Evolutionary conservation across 2,888 invertebrate species (phyloP), one percentile per base, ranked within the genome.

Genomic region (Hyposoter didymator): DNA sequence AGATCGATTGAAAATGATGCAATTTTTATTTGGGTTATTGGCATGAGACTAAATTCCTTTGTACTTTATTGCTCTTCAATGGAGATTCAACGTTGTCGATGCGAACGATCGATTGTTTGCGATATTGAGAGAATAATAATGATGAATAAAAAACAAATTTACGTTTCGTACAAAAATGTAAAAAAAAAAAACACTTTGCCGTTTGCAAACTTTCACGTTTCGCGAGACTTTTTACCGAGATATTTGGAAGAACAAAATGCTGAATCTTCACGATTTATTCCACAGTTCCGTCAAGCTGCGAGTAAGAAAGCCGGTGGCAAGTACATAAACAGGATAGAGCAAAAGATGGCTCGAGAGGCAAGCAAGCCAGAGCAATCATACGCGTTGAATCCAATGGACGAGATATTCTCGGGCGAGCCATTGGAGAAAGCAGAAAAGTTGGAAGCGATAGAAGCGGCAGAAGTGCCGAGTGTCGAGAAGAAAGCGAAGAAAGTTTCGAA

Each of bases 251-350:
- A 1, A 43, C 81, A 5, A 35, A 39, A 39, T 47, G 49, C 17
- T 6, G 6, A n/a, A 55, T 22, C 0, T 35, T 17, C n/a, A 5
- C 17, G 3, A 87, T n/a, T 80, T 75, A 84, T 83, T 88, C 93
- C 94, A 49, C 91, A 96, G 95, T 96, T 97, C 90, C 96, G 98
- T 32, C 96, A 97, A 92, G 95, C 96, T 72, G 91, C 97, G 75
- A 96, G 95, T 67, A 96, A 96, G 92, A 95, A 95, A 82, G 96
- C 96, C 86, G 96, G 96, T 62, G 95, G 95, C 83, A 97, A 97
- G 92, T 99, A 99, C 93, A 95, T 97, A 49, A 96, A 97, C 89
- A 95, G 97, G 90, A 94, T 98, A 80, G 96, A 97, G 89, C 97
- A 98, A 90, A 98, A 98, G 94, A 95, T 96, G 35, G 95, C 96